These are phyloP conservation scores for Heteronetta atricapilla DNA, from an alignment of 2,113 vertebrate genomes.

Conservation along the genomic window DNA sequence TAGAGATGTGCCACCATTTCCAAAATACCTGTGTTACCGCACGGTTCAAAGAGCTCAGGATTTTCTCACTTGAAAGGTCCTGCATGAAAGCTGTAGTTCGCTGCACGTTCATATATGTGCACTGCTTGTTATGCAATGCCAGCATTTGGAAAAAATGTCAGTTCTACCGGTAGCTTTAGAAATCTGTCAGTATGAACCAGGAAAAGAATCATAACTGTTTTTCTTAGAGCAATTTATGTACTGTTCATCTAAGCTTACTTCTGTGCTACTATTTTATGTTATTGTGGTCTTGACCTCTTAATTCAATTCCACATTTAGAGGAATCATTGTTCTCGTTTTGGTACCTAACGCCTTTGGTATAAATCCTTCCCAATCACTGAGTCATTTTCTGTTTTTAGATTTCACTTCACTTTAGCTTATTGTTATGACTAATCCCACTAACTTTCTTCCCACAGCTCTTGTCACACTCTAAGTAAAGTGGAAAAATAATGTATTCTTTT, in stretches of 20 bases:
- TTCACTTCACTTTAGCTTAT: slow-evolving; percentile 28
- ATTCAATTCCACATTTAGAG: background rate
- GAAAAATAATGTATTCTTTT: background rate
- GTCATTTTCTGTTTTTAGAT: slow-evolving; percentile 47
- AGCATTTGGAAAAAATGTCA: background rate
- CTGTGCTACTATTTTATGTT: background rate
- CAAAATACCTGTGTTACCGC: background rate
- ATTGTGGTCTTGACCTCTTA: background rate
- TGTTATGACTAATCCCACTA: slow-evolving; percentile 45
- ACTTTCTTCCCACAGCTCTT: background rate
- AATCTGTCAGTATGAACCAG: background rate
- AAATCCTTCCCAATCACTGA: slow-evolving; percentile 19
- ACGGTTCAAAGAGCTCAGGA: background rate
- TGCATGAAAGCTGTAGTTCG: background rate
- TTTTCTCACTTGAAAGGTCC: background rate
- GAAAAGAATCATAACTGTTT: background rate
- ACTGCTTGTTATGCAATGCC: background rate
- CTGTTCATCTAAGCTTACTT: background rate
- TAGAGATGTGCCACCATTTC: background rate
- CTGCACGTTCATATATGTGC: background rate
- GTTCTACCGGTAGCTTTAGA: background rate
- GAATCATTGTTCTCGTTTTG: background rate
- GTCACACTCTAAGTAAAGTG: background rate
- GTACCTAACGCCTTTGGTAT: background rate
- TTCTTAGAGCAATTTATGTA: background rate